A percentile compares a stretch with the other conserved stretches of the same genome.
These are phyloP conservation scores for Andricus grossulariae DNA, from an alignment of 1,140 invertebrate species.

Conservation along the genomic window DNA sequence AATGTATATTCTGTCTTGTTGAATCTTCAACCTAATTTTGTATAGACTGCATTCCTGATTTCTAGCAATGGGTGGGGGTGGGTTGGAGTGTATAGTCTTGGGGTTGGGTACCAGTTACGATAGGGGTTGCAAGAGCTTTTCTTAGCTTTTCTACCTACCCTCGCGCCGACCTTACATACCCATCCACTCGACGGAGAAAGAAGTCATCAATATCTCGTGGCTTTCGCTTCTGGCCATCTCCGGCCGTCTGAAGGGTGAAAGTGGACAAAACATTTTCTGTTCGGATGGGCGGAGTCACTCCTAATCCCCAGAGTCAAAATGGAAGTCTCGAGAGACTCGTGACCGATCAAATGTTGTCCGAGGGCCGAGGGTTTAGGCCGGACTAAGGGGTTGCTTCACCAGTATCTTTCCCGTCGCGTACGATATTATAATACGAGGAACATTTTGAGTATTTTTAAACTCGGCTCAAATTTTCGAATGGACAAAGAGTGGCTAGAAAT, in stretches of 20 bases:
- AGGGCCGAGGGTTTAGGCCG: constrained; percentile 58
- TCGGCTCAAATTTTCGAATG: constrained; percentile 37
- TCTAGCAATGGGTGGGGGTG: not conserved
- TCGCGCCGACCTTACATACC: constrained; percentile 32
- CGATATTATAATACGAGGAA: constrained; percentile 49
- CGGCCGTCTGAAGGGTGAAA: constrained; percentile 51
- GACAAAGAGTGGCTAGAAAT: constrained; percentile 12
- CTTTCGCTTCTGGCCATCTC: constrained; percentile 68
- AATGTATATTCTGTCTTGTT: too few species aligned
- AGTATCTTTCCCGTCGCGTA: constrained; percentile 56
- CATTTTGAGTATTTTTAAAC: constrained; percentile 51
- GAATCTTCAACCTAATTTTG: not conserved
- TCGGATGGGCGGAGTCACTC: constrained; percentile 73
- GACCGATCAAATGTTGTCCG: constrained; percentile 65
- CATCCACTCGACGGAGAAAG: constrained; percentile 55
- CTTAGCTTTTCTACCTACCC: constrained; percentile 35
- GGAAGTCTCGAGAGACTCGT: constrained; percentile 73
- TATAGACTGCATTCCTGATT: not conserved
- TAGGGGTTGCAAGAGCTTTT: constrained; percentile 28
- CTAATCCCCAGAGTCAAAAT: constrained; percentile 77
- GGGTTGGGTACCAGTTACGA: not conserved
- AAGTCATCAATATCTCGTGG: constrained; percentile 72
- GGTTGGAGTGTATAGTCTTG: not conserved
- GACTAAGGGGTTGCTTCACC: constrained; percentile 58
- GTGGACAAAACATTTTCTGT: constrained; percentile 69